Conservation (phyloP, 2,113 vertebrate genomes). For the Meriones unguiculatus region DNA sequence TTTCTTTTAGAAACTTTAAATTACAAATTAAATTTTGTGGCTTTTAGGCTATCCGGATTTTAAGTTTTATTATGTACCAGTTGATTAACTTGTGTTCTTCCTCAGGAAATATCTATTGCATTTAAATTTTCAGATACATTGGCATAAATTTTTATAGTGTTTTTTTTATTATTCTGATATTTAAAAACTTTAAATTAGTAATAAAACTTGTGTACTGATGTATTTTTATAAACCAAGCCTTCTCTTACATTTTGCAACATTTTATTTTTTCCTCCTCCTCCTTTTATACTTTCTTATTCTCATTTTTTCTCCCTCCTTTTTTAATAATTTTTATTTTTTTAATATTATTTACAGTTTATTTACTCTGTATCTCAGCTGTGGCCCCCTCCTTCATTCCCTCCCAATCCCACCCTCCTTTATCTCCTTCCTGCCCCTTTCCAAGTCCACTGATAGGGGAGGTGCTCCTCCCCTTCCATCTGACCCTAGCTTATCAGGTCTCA, state of each 20-base stretch:
- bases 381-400: too few species aligned
- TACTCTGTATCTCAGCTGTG: too few species aligned
- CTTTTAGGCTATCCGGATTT: not conserved
- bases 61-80: not conserved
- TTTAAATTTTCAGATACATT: slow-evolving; percentile 30
- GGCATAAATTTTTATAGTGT: not conserved
- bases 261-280: not conserved
- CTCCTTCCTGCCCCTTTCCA: too few species aligned
- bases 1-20: slow-evolving; percentile 40
- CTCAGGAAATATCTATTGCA: not conserved
- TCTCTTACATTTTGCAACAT: not conserved
- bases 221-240: not conserved
- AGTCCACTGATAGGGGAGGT: too few species aligned
- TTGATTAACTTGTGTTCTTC: slow-evolving; percentile 37
- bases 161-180: not conserved
- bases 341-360: too few species aligned
- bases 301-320: too few species aligned
- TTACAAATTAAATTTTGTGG: slow-evolving; percentile 1
- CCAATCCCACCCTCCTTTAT: too few species aligned
- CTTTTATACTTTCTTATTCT: not conserved
- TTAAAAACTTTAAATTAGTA: not conserved
- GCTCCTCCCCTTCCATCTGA: too few species aligned
- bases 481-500: too few species aligned
- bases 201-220: not conserved
- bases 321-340: too few species aligned